Evolutionary conservation across 2,113 vertebrate species (phyloP), one percentile per base, ranked within the genome.

Genomic region (Todiramphus saurophagus): DNA sequence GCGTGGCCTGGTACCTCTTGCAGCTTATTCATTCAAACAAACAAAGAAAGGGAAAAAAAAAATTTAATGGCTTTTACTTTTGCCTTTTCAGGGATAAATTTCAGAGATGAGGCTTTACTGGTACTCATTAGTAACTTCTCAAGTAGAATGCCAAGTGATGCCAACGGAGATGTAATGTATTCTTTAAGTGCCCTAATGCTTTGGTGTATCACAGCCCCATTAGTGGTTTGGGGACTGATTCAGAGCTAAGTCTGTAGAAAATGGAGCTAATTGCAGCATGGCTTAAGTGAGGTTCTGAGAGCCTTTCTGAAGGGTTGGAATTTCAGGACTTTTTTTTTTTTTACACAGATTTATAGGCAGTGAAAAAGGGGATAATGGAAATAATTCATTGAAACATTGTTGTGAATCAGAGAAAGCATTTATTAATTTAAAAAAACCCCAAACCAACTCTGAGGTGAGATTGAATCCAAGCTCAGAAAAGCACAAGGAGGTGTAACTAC

Each of bases 31-130:
- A 25, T 69, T 67, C 14, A 76, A 70, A 70, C 24, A 83, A 84
- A 27, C 31, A 8, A 68, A 46, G 3, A n/a, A 23, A 53, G 21
- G 0, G 8, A 0, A 2, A 41, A 39, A 59, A 78, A 19, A 5
- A 10, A 48, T 18, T 27, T 31, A 62, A 56, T 33, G 20, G 8
- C 9, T 78, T 83, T 87, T 70, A 16, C 18, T 87, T 82, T 23
- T 72, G 33, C 33, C 44, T 77, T 88, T 56, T 79, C 35, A 68
- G 48, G 9, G 50, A 37, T 68, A 41, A 55, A 35, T 83, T 83
- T 83, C 63, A 80, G 72, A 66, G 76, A 51, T 69, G 58, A 75
- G 63, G 15, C 37, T 48, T 94, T 43, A 19, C 14, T 64, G 20
- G 10, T 46, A 19, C 13, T 73, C n/a, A 7, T 73, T n/a, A 80